phyloP scores from a whole-genome alignment of 2,113 vertebrate species.

The Cercocebus atys region DNA sequence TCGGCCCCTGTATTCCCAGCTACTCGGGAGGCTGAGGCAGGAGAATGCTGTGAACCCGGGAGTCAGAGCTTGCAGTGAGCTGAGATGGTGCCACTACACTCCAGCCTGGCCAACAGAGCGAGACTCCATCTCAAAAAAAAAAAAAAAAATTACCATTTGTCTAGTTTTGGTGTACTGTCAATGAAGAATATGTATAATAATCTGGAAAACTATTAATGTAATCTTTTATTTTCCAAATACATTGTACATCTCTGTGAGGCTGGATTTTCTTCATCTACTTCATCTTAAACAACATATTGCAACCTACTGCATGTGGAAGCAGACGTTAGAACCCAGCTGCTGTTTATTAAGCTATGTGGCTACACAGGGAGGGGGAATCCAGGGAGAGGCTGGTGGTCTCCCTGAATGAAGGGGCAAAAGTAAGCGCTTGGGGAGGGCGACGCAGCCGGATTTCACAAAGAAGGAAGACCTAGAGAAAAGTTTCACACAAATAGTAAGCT shows the following conservation, averaged over 20 bases:
- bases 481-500: neutral
- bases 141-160: neutral
- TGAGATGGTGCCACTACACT: no score
- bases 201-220: neutral
- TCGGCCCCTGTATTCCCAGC: accelerated
- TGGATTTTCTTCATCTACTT: neutral
- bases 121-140: no score
- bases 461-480: neutral
- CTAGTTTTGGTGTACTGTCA: neutral
- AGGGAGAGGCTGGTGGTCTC: neutral
- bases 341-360: neutral
- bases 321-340: neutral
- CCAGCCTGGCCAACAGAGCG: no score
- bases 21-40: no score
- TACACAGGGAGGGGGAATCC: neutral
- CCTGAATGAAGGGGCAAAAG: neutral
- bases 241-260: neutral
- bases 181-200: neutral
- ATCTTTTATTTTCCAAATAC: neutral
- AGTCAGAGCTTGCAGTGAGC: no score
- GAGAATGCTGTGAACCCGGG: no score
- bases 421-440: neutral
- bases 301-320: neutral
- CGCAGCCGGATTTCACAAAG: neutral
- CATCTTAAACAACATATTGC: neutral